Evolutionary conservation across 2,113 vertebrate species (phyloP).

Genomic region (Syngnathus typhle): DNA sequence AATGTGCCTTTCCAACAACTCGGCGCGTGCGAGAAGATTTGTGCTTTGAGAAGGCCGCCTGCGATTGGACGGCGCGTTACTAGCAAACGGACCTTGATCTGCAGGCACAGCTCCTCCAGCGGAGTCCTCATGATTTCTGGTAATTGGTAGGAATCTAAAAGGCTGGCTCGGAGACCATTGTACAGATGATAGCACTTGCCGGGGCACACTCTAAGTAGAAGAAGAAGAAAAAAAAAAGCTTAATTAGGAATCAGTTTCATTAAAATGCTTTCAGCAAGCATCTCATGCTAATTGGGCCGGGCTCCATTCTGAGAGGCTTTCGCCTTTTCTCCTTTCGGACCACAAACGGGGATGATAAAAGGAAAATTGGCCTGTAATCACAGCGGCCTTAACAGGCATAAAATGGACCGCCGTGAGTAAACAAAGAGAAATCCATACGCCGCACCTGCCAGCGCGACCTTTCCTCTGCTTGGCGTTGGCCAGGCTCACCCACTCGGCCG

Average conservation of each 20-base stretch:
- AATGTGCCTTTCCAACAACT: background rate
- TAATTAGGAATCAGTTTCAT: slow-evolving; percentile 38
- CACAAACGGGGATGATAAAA: slow-evolving; percentile 20
- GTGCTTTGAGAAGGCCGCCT: background rate
- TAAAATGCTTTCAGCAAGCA: slow-evolving; percentile 29
- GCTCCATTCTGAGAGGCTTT: slow-evolving; percentile 8
- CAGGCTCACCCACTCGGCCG: slow-evolving; percentile 94
- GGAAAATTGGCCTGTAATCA: slow-evolving; percentile 15
- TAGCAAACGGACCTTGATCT: slow-evolving; percentile 83
- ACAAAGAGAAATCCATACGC: slow-evolving; percentile 20
- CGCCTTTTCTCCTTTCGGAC: background rate
- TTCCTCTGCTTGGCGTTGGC: slow-evolving; percentile 96
- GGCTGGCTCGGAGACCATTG: slow-evolving; percentile 85
- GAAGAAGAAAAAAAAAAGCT: slow-evolving; percentile 20
- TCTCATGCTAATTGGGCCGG: slow-evolving; percentile 47
- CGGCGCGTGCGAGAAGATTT: background rate
- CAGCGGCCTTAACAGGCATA: slow-evolving; percentile 3
- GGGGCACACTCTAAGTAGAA: slow-evolving; percentile 80
- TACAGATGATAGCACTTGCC: slow-evolving; percentile 96
- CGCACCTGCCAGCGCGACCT: slow-evolving; percentile 90
- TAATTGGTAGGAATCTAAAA: slow-evolving; percentile 90
- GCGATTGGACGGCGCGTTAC: background rate
- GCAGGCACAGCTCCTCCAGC: slow-evolving; percentile 93
- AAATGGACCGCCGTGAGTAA: background rate
- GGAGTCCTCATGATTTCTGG: slow-evolving; percentile 95